phyloP scores from a whole-genome alignment of 2,797 vertebrate genomes.

The Discoglossus pictus region DNA sequence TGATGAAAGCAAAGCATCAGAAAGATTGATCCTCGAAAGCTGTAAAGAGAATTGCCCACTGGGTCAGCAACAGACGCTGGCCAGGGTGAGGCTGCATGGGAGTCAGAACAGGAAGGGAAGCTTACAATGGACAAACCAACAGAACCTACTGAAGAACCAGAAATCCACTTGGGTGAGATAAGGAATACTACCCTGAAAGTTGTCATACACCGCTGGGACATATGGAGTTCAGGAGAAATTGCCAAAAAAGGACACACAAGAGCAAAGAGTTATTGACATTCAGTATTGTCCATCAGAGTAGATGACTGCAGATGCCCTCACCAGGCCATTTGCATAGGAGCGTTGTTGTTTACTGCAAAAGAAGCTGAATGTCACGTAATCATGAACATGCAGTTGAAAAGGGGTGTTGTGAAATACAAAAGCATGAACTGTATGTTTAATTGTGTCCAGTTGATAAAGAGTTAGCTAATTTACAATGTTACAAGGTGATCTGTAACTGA shows the following conservation, averaged over 20 bases:
- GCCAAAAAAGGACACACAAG: background rate
- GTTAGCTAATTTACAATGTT: too few relatives aligned
- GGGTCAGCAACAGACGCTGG: background rate
- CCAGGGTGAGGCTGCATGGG: background rate
- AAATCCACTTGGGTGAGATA: background rate
- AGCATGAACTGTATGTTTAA: too few relatives aligned
- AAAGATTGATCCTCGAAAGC: background rate
- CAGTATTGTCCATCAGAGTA: background rate
- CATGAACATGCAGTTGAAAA: too few relatives aligned
- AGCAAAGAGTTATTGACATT: background rate
- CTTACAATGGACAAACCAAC: conserved; percentile 6
- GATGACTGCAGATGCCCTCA: background rate
- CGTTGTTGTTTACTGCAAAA: too few relatives aligned
- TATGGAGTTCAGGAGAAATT: background rate
- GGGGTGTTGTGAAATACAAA: too few relatives aligned
- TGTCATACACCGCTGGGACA: background rate
- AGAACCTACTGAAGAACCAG: background rate
- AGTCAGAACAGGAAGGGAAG: background rate
- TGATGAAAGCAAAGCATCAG: too few relatives aligned
- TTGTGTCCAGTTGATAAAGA: too few relatives aligned
- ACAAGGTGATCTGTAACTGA: too few relatives aligned
- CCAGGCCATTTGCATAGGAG: too few relatives aligned
- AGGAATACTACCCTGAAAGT: background rate
- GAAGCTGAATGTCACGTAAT: too few relatives aligned
- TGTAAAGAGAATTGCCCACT: too few relatives aligned